Evolutionary conservation across 2,113 vertebrate genomes (phyloP).

Genomic region (Castor canadensis): DNA sequence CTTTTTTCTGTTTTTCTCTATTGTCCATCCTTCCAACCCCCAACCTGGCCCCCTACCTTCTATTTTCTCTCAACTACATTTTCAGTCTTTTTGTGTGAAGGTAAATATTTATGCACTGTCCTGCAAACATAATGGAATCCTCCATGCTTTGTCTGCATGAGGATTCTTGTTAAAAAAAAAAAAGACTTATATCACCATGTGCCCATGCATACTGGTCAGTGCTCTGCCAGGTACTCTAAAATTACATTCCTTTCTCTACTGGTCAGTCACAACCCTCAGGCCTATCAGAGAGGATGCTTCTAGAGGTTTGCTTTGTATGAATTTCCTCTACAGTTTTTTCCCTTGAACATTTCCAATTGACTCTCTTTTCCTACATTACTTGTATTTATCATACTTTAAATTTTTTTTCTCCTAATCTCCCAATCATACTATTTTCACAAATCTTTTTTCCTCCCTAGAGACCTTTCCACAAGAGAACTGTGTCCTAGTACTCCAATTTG

Average conservation of each 20-base stretch:
- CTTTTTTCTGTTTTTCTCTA: not conserved
- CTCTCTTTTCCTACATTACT: not conserved
- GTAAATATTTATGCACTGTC: not conserved
- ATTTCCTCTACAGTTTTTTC: not conserved
- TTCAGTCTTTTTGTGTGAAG: not conserved
- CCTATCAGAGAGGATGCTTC: not conserved
- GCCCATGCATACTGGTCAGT: fast-evolving
- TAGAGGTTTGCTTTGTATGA: not conserved
- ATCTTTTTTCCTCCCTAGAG: not conserved
- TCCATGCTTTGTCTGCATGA: not conserved
- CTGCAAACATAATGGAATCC: not conserved
- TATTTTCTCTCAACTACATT: not conserved
- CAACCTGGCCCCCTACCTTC: not conserved
- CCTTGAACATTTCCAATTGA: not conserved
- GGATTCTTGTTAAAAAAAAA: not conserved
- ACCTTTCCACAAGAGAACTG: not conserved
- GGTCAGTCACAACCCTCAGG: not conserved
- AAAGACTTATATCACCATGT: fast-evolving
- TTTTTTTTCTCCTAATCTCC: not conserved
- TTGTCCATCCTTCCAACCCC: fast-evolving
- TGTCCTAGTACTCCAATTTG: not conserved
- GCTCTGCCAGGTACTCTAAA: not conserved
- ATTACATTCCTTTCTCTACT: not conserved
- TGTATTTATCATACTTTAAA: not conserved
- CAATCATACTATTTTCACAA: not conserved